Percentiles rank a stretch among this genome's conserved stretches.
Evolutionary conservation across 2,113 vertebrate genomes (phyloP).

Genomic region (Zootoca vivipara): DNA sequence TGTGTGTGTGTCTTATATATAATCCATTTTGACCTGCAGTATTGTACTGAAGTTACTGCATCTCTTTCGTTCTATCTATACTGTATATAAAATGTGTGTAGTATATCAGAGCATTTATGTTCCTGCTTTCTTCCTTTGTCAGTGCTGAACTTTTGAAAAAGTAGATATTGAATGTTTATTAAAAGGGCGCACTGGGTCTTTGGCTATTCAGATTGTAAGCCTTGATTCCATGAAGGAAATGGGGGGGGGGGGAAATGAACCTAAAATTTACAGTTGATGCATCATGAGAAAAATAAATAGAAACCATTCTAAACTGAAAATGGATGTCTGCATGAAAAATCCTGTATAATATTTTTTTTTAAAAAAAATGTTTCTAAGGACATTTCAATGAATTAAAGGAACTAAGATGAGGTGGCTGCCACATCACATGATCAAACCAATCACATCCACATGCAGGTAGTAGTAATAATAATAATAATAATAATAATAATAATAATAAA

Average conservation of each 20-base stretch:
- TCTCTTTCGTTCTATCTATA: conserved; percentile 15
- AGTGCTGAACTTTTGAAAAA: conserved; percentile 20
- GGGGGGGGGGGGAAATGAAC: no score
- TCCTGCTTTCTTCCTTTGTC: background rate
- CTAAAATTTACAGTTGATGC: background rate
- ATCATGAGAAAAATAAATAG: background rate
- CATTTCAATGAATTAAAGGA: no score
- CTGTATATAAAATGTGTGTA: conserved; percentile 2
- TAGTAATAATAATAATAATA: no score
- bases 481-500: background rate
- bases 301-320: background rate
- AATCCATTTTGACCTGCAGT: conserved; percentile 14
- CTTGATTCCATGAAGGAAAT: background rate
- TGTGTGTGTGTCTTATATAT: background rate
- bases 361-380: background rate
- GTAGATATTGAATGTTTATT: background rate
- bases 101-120: conserved; percentile 22
- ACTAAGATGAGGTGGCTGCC: no score
- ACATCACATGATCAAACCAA: no score
- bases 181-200: background rate
- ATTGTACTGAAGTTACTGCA: background rate
- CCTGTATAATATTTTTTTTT: background rate
- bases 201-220: background rate
- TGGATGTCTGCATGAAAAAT: background rate
- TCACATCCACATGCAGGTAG: background rate